Evolutionary conservation across 2,797 vertebrate species (phyloP).

Genomic region (Melopsittacus undulatus): DNA sequence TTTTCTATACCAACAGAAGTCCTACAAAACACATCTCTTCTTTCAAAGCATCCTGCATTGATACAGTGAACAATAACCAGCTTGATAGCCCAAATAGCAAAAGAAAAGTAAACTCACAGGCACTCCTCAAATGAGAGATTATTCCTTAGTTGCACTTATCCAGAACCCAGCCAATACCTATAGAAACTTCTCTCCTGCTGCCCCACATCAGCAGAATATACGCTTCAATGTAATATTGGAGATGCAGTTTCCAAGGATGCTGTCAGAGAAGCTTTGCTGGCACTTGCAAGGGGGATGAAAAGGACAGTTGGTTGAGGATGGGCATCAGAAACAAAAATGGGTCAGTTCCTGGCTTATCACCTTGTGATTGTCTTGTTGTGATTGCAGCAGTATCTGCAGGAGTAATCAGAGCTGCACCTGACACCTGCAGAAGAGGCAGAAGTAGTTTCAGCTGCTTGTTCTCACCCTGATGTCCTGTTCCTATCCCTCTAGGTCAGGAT

Average conservation of each 20-base stretch:
- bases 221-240: not conserved
- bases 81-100: not conserved
- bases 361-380: not conserved
- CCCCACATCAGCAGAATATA: fast-evolving
- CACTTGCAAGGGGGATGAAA: not conserved
- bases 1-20: conserved; percentile 17
- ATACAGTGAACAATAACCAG: not conserved
- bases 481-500: not conserved
- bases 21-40: conserved; percentile 4
- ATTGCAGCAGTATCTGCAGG: not conserved
- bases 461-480: not conserved
- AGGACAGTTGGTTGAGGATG: not conserved
- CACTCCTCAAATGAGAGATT: not conserved
- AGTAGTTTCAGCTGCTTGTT: conserved; percentile 21
- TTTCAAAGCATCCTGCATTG: not conserved
- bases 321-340: not conserved
- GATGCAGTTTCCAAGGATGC: not conserved
- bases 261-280: not conserved
- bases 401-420: conserved; percentile 2
- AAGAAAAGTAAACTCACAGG: not conserved
- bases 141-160: not conserved
- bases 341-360: not conserved
- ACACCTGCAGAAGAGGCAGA: not conserved
- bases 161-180: not conserved
- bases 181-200: not conserved